Evolutionary conservation across 2,888 invertebrate genomes (phyloP).

Genomic region (Chirona hameri): DNA sequence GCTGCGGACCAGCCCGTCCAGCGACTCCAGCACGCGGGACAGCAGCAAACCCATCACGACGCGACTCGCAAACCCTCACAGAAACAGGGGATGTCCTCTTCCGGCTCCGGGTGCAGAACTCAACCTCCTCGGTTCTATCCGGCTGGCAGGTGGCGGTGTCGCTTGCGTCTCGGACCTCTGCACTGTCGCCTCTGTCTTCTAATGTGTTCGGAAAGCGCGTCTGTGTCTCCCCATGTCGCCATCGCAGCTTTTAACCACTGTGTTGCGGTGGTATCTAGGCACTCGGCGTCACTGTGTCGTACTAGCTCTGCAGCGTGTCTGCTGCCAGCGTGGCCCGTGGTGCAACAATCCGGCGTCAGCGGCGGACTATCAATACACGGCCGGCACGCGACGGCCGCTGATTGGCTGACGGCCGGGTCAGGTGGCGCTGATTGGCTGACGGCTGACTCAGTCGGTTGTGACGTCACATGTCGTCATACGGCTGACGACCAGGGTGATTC

Average conservation of each 20-base stretch:
- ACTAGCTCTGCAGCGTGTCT: neutral
- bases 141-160: neutral
- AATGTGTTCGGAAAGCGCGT: neutral
- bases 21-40: neutral
- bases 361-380: neutral
- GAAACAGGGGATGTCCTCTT: too few species aligned
- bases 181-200: neutral
- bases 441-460: neutral
- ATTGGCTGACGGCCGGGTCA: neutral
- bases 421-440: neutral
- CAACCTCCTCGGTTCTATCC: neutral
- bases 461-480: neutral
- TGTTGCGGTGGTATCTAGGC: neutral
- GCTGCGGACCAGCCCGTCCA: neutral
- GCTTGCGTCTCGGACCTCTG: neutral
- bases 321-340: neutral
- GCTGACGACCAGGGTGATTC: too few species aligned
- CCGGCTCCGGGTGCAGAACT: neutral
- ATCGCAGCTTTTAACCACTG: neutral
- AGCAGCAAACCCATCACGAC: slow-evolving; percentile 3
- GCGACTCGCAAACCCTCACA: neutral
- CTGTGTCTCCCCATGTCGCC: neutral
- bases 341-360: neutral
- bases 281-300: too few species aligned
- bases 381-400: neutral